Percentiles rank a stretch among this genome's conserved stretches.
These are phyloP conservation scores for Alfaro cultratus DNA, from an alignment of 2,797 vertebrate genomes.

Conservation along the genomic window DNA sequence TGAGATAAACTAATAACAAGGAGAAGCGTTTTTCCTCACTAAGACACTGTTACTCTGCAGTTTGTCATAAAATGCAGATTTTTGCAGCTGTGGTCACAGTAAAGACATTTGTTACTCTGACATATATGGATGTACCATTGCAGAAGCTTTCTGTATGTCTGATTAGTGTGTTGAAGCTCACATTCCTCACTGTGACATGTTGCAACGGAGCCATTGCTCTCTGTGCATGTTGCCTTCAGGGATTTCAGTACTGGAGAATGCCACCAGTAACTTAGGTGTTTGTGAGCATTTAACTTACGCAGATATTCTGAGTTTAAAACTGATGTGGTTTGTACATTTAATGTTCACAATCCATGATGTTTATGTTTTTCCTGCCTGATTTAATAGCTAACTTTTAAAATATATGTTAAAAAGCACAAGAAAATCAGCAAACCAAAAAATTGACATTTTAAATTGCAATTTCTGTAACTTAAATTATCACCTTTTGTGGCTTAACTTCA, in stretches of 20 bases:
- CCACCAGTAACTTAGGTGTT: constrained; percentile 50
- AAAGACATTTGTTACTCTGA: not conserved
- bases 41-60: not conserved
- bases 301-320: not conserved
- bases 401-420: not conserved
- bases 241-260: constrained; percentile 58
- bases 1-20: not conserved
- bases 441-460: not conserved
- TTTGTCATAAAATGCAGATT: not conserved
- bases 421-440: not conserved
- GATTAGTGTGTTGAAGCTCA: constrained; percentile 37
- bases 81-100: not conserved
- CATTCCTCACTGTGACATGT: constrained; percentile 77
- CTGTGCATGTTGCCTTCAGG: constrained; percentile 53
- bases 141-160: constrained; percentile 27
- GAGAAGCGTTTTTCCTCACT: not conserved
- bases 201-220: constrained; percentile 60
- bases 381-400: not conserved
- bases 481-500: not conserved
- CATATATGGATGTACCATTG: constrained; percentile 12
- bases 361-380: not conserved
- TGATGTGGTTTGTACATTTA: not conserved
- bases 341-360: not conserved
- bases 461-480: too few relatives aligned
- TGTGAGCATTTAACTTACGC: not conserved